These are phyloP conservation scores for Dasypogon diadema DNA, from an alignment of 2,888 invertebrate species.

Conservation along the genomic window DNA sequence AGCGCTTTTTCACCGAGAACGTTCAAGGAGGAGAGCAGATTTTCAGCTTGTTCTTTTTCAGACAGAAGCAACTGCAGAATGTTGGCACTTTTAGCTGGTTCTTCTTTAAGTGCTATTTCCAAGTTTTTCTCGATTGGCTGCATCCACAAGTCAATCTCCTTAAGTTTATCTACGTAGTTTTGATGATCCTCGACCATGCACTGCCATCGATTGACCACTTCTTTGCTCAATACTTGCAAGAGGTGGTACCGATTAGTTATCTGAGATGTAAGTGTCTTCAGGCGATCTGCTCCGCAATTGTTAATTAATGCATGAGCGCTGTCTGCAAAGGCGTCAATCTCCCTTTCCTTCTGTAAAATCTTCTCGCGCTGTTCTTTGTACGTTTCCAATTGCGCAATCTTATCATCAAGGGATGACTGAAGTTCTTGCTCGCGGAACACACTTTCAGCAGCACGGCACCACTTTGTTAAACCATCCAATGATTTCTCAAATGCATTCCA, in stretches of 20 bases:
- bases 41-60: constrained; percentile 87
- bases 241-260: constrained; percentile 89
- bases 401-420: constrained; percentile 84
- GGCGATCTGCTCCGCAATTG: constrained; percentile 84
- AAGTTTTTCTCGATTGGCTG: constrained; percentile 81
- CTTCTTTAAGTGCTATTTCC: constrained; percentile 73
- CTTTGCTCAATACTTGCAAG: constrained; percentile 84
- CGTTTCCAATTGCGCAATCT: constrained; percentile 78
- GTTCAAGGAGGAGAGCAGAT: constrained; percentile 80
- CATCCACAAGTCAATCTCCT: constrained; percentile 83
- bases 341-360: constrained; percentile 83
- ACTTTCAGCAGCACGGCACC: constrained; percentile 88
- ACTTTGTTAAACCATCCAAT: constrained; percentile 83
- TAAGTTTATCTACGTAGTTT: constrained; percentile 80
- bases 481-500: constrained; percentile 91
- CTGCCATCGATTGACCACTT: constrained; percentile 87
- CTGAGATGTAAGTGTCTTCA: constrained; percentile 89
- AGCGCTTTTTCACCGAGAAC: constrained; percentile 89
- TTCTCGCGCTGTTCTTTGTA: constrained; percentile 81
- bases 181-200: constrained; percentile 86
- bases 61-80: constrained; percentile 79
- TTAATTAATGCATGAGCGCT: constrained; percentile 88
- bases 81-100: constrained; percentile 76
- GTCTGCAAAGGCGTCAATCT: constrained; percentile 90
- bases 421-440: constrained; percentile 88